A percentile compares a stretch with the other conserved stretches of the same genome.
These are phyloP conservation scores for Amblyopsis rosae DNA, from an alignment of 2,113 vertebrate genomes.

Conservation along the genomic window DNA sequence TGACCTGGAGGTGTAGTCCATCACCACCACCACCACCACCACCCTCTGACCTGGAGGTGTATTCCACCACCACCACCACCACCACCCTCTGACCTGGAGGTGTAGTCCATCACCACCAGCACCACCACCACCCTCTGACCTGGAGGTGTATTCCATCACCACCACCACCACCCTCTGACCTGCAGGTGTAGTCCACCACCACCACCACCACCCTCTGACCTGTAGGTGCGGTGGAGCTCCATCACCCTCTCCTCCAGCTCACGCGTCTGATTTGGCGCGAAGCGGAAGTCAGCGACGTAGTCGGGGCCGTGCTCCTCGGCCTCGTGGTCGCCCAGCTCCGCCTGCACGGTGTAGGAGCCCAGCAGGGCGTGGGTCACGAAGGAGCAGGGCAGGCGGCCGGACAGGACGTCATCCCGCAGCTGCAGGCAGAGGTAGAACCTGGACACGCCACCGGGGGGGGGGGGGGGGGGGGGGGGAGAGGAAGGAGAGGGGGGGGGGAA, in stretches of 20 bases:
- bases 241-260: constrained; percentile 98
- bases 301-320: constrained; percentile 89
- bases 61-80: background rate
- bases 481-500: background rate
- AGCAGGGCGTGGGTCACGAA: constrained; percentile 96
- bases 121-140: too few relatives aligned
- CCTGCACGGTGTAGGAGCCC: constrained; percentile 96
- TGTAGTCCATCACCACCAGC: constrained; percentile 96
- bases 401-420: constrained; percentile 95
- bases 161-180: too few relatives aligned
- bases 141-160: background rate
- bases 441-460: constrained; percentile 4
- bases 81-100: constrained; percentile 82
- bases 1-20: too few relatives aligned
- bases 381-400: constrained; percentile 93
- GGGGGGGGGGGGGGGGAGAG: background rate
- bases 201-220: constrained; percentile 67
- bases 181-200: background rate
- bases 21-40: too few relatives aligned
- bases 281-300: constrained; percentile 92
- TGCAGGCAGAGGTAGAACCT: constrained; percentile 99
- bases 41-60: too few relatives aligned
- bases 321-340: constrained; percentile 91
- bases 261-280: constrained; percentile 93
- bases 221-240: constrained; percentile 95